A percentile compares a stretch with the other conserved stretches of the same genome.
phyloP scores from a whole-genome alignment of 2,113 vertebrate genomes.

The Sylvia atricapilla region DNA sequence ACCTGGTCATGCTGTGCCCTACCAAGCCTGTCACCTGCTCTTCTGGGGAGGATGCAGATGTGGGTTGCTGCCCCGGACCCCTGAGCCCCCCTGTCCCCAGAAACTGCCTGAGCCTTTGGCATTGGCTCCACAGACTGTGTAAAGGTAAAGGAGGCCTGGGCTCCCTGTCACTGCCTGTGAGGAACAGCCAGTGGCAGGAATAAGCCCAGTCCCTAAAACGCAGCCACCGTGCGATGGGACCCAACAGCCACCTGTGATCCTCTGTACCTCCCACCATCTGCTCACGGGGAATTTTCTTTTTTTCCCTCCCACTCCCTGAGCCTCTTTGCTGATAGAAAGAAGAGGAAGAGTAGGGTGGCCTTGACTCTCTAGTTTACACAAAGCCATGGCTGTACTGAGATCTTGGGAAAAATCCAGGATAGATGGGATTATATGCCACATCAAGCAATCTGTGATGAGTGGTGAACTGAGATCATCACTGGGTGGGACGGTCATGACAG shows the following conservation, averaged over 20 bases:
- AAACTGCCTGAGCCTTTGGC: not conserved
- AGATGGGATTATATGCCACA: not conserved
- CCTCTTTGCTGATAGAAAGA: not conserved
- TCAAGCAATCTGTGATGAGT: not conserved
- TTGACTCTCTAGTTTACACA: slow-evolving; percentile 34
- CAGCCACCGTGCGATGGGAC: not conserved
- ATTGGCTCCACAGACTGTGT: not conserved
- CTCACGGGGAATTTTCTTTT: not conserved
- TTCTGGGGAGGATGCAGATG: not conserved
- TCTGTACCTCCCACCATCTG: not conserved
- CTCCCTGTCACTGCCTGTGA: rapidly evolving
- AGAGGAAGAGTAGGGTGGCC: slow-evolving; percentile 9
- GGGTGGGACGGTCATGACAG: not conserved
- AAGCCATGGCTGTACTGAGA: not conserved
- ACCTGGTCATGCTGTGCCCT: not conserved
- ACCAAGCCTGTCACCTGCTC: not conserved
- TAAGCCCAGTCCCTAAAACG: not conserved
- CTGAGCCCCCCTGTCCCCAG: rapidly evolving
- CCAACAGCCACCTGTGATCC: not conserved
- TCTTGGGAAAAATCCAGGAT: not conserved
- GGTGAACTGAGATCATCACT: not conserved
- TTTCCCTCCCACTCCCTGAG: not conserved
- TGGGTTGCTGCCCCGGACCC: not conserved
- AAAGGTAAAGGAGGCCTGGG: not conserved
- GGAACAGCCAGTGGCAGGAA: not conserved